Evolutionary conservation across 1,140 invertebrate genomes (phyloP).

Genomic region (Drosophila yakuba): DNA sequence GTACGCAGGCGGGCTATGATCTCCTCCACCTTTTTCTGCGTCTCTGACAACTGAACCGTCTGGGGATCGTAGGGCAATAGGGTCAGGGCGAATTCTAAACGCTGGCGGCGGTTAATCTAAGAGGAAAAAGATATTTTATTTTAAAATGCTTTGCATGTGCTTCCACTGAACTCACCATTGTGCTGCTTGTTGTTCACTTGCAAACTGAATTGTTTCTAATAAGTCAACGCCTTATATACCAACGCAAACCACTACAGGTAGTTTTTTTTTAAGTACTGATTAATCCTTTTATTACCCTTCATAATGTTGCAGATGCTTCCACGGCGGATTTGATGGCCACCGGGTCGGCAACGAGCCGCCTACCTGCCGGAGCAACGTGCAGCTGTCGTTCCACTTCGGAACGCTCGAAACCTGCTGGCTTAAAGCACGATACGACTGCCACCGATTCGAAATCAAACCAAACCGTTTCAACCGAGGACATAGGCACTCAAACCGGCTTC

Average conservation of each 20-base stretch:
- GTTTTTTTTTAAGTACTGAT: neutral
- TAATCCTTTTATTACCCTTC: conserved; percentile 21
- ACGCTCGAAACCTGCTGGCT: neutral
- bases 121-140: neutral
- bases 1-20: conserved; percentile 48
- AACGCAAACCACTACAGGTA: conserved; percentile 24
- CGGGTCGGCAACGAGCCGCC: conserved; percentile 1
- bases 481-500: neutral
- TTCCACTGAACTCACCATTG: conserved; percentile 54
- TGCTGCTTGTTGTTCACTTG: conserved; percentile 37
- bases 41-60: conserved; percentile 30
- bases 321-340: neutral
- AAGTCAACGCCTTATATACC: conserved; percentile 46
- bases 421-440: neutral
- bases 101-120: conserved; percentile 57
- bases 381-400: conserved; percentile 3
- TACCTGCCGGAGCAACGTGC: conserved; percentile 50
- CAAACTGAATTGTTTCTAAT: conserved; percentile 36
- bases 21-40: conserved; percentile 45
- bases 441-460: neutral
- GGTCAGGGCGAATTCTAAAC: conserved; percentile 59
- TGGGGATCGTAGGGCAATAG: conserved; percentile 54
- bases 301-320: conserved; percentile 37
- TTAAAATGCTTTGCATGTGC: neutral
- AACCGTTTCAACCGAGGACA: neutral